phyloP scores from a whole-genome alignment of 2,888 invertebrate genomes.

The Nomada ferruginata region DNA sequence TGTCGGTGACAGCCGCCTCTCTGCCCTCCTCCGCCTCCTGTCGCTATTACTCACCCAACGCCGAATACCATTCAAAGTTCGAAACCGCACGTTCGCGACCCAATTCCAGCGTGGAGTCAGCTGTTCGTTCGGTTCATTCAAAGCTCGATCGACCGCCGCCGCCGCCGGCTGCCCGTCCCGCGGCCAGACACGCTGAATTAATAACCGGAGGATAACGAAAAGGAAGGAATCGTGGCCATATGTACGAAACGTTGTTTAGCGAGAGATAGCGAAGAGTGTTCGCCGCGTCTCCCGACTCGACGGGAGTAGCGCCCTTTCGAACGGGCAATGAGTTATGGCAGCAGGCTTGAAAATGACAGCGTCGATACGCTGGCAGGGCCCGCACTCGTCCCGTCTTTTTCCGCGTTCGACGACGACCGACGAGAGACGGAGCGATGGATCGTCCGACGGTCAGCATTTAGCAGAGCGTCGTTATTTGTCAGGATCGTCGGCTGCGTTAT shows the following conservation, averaged over 20 bases:
- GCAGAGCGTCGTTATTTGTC: constrained; percentile 32
- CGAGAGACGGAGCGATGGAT: constrained; percentile 1
- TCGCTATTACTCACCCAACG: constrained; percentile 80
- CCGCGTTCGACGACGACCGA: background rate
- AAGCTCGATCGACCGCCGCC: constrained; percentile 68
- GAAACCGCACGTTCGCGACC: constrained; percentile 81
- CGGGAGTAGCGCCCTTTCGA: background rate
- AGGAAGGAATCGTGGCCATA: background rate
- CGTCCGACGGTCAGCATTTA: constrained; percentile 48
- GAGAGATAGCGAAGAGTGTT: constrained; percentile 25
- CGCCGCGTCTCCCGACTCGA: background rate
- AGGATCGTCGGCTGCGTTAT: constrained; percentile 45
- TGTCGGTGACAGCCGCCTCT: constrained; percentile 78
- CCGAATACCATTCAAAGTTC: constrained; percentile 81
- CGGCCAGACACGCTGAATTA: constrained; percentile 52
- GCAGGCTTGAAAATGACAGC: constrained; percentile 19
- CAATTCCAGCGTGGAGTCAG: constrained; percentile 79
- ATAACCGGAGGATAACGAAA: constrained; percentile 34
- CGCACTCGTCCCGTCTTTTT: background rate
- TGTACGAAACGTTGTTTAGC: constrained; percentile 6
- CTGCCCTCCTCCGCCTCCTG: constrained; percentile 72
- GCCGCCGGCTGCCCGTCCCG: constrained; percentile 50
- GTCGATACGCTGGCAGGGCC: constrained; percentile 9
- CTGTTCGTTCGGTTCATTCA: constrained; percentile 77
- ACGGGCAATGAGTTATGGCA: constrained; percentile 23